Base-by-base conservation (phyloP, 2,888 invertebrate genomes). In the Syrista parreyssii region DNA sequence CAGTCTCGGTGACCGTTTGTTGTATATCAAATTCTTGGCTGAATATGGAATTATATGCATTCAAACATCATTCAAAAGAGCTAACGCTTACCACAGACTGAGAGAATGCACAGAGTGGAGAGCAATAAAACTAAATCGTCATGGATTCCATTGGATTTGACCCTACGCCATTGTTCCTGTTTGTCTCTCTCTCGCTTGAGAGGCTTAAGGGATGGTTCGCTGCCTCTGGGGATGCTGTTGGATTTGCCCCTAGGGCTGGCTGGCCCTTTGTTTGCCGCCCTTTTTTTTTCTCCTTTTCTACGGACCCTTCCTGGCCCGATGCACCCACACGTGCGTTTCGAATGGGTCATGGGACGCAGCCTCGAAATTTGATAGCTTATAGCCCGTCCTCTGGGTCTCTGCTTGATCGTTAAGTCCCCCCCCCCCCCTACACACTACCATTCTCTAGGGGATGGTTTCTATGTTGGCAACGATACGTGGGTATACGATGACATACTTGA, bases 241-340 rank as follows among this genome's bases (percentile, higher is more conserved):
- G 9, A 55, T 55, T 55, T 36, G 71, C 68, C 55, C 77, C 69
- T 75, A 55, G 76, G 78, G 77, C 75, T 73, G 76, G 71, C 75
- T 75, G 79, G 68, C 79, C 75, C 80, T 75, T 75, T 78, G 79
- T 79, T 78, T 75, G 55, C 68, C 72, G 68, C 34, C 69, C 23
- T n/a, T 69, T 68, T 69, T 72, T 75, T 68, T 68, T 73, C 68
- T 23, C 32, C 73, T 55, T 34, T 73, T 36, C 69, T 76, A 75
- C 74, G 78, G 31, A 31, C 12, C 32, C 71, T 71, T 33, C 31
- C 12, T 33, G 71, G 31, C 12, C 31, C 71, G 31, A 31, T 23
- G 31, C 71, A 32, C 33, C 71, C 23, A 31, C 71, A 33, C 71
- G 71, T 71, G 32, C 12, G 31, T 31, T 71, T 31, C 71, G 12